Conservation (phyloP, 2,797 vertebrate genomes). For the Notoglanidium macrostoma region DNA sequence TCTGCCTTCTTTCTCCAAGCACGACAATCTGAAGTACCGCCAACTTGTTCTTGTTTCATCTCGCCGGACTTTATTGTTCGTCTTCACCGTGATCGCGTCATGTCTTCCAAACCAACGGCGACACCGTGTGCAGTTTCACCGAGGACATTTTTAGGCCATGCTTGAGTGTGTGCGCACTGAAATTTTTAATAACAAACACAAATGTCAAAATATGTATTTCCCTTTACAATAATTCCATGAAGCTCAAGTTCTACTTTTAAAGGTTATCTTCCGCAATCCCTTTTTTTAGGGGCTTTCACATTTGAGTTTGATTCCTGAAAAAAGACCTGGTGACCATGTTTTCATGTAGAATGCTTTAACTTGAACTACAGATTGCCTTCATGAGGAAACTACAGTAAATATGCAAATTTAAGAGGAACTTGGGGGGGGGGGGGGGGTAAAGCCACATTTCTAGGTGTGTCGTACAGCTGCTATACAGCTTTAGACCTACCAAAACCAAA, state of each 20-base stretch:
- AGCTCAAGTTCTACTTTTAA: not conserved
- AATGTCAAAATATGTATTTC: not conserved
- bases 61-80: not conserved
- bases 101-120: not conserved
- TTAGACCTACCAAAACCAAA: not conserved
- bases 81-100: not conserved
- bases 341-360: not conserved
- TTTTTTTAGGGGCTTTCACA: not conserved
- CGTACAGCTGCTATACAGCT: not conserved
- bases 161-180: not conserved
- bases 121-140: not conserved
- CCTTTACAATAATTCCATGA: not conserved
- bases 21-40: not conserved
- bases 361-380: not conserved
- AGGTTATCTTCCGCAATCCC: conserved; percentile 10
- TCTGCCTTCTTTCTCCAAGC: not conserved
- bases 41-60: not conserved
- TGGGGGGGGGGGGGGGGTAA: too few relatives aligned
- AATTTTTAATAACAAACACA: not conserved
- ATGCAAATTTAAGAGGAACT: not conserved
- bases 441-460: not conserved
- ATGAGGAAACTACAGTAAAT: not conserved
- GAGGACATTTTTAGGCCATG: too few relatives aligned
- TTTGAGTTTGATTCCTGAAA: not conserved
- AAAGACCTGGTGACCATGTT: too few relatives aligned